These are phyloP conservation scores for Cinclus cinclus DNA, from an alignment of 2,113 vertebrate genomes.

Conservation along the genomic window DNA sequence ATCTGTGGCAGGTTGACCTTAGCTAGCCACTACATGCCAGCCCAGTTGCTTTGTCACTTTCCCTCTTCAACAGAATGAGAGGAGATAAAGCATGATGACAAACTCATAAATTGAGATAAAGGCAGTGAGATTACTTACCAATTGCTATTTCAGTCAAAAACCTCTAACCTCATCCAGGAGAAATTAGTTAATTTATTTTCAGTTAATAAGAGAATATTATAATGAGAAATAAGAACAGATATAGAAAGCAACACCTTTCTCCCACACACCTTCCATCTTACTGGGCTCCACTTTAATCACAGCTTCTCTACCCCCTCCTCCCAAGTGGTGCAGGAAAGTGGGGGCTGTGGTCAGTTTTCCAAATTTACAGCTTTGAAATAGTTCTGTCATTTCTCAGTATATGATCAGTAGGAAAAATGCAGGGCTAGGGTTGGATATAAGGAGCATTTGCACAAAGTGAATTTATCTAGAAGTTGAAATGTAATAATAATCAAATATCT, in stretches of 20 bases:
- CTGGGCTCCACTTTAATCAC: background rate
- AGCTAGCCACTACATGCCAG: background rate
- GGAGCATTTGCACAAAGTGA: background rate
- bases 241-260: background rate
- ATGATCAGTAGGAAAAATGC: background rate
- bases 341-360: background rate
- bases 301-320: background rate
- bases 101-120: background rate
- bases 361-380: background rate
- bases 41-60: background rate
- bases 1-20: background rate
- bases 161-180: background rate
- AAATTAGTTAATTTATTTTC: background rate
- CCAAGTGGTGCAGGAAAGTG: background rate
- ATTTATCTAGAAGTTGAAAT: background rate
- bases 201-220: background rate
- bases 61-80: background rate
- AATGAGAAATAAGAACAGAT: background rate
- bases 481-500: background rate
- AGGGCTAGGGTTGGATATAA: background rate
- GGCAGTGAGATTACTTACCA: background rate
- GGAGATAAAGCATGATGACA: background rate
- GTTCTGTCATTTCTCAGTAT: background rate
- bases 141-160: background rate
- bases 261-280: background rate